phyloP scores from a whole-genome alignment of 2,888 invertebrate species.

The Campoplex nolae region DNA sequence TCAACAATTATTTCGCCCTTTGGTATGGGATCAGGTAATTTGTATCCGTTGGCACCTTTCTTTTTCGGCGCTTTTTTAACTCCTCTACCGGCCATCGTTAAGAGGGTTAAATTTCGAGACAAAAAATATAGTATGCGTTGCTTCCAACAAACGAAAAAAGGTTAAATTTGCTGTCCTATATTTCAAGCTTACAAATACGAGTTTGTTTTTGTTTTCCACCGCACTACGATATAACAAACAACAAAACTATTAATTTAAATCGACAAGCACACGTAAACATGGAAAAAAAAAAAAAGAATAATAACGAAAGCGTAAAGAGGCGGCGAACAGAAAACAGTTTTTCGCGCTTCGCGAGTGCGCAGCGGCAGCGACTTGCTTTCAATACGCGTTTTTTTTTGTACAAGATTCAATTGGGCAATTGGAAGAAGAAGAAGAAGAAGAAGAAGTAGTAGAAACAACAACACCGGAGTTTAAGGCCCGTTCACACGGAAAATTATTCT shows the following conservation, averaged over 20 bases:
- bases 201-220: neutral
- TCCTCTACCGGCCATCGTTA: constrained; percentile 57
- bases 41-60: constrained; percentile 85
- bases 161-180: neutral
- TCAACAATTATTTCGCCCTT: constrained; percentile 92
- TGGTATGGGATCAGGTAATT: constrained; percentile 90
- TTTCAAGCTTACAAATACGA: neutral
- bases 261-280: neutral
- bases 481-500: neutral
- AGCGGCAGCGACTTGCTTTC: neutral
- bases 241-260: neutral
- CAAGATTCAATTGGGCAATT: neutral
- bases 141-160: neutral
- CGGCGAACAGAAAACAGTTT: constrained; percentile 4
- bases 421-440: too few relatives aligned
- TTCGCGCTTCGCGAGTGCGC: constrained; percentile 10
- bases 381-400: neutral
- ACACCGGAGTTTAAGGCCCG: neutral
- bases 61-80: constrained; percentile 69
- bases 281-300: neutral
- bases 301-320: neutral
- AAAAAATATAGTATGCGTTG: neutral
- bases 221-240: neutral
- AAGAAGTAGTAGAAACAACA: too few relatives aligned
- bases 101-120: constrained; percentile 2